Base-by-base conservation (phyloP, 2,113 vertebrate species). In the Nymphicus hollandicus region DNA sequence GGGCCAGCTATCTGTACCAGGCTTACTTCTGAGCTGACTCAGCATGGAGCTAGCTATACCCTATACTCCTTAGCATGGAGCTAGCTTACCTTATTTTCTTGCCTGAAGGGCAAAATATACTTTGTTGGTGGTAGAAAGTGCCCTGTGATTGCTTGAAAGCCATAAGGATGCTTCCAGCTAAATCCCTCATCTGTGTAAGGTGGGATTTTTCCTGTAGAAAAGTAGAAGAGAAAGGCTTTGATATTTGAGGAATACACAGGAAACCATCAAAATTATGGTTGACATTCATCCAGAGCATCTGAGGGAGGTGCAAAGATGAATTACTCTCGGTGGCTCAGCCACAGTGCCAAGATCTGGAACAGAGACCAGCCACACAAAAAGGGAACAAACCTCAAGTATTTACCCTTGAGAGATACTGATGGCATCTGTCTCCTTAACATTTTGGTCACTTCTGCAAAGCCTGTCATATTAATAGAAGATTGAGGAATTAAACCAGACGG, bases 391-490 rank as follows among this genome's bases (percentile, higher is more conserved):
- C 66, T 84, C 69, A 68, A 78, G 43, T 88, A 82, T 90, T 93
- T 96, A 91, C 88, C 93, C 79, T 91, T 66, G 79, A 86, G 85
- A 95, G 68, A 86, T 74, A 78, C 58, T 22, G 60, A 78, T 43
- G 60, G 55, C 93, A 95, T 94, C 92, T 93, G 88, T 84, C 78
- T 90, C 72, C 90, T 93, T 88, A 88, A 93, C 88, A 88, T 83
- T 84, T 90, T 52, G 71, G 74, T 86, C 89, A 94, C 81, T 92
- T 93, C 89, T 88, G 85, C 56, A 91, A 24, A 93, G 53, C 39
- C 50, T 91, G 72, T 94, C 69, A 66, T 64, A 95, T 74, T 94
- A 88, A 69, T 61, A 91, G 77, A 81, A 72, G 69, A 83, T 27
- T 93, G 56, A 71, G 72, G 77, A 91, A 92, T 90, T 94, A 89